Percentiles rank a stretch among this genome's conserved stretches.
These are phyloP conservation scores for Norana najaformis DNA, from an alignment of 2,888 invertebrate genomes.

Conservation along the genomic window DNA sequence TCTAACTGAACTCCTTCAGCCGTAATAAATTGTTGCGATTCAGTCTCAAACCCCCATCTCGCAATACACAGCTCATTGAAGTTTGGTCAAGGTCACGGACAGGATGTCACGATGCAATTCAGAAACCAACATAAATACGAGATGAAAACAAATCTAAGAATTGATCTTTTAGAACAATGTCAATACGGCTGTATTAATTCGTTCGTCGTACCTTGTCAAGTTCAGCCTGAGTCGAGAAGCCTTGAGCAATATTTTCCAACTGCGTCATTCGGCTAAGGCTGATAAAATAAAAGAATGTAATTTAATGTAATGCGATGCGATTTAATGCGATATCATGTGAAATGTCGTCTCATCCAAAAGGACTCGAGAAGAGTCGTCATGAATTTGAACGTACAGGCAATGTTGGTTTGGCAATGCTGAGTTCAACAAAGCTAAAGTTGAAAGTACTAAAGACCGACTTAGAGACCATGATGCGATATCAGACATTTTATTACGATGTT, in stretches of 20 bases:
- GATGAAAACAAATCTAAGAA: not conserved
- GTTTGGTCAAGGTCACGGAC: no score
- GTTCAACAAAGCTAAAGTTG: not conserved
- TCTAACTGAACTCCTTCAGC: no score
- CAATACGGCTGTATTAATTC: not conserved
- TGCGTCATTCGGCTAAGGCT: not conserved
- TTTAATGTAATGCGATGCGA: not conserved
- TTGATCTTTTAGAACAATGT: not conserved
- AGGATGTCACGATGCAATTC: not conserved
- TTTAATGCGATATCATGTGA: not conserved
- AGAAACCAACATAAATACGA: not conserved
- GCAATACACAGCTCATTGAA: no score
- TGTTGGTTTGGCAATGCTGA: not conserved
- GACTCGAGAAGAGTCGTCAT: no score
- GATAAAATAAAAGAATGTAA: not conserved
- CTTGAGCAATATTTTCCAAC: not conserved
- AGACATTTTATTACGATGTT: no score
- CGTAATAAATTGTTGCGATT: no score
- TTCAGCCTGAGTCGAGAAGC: slow-evolving; percentile 7
- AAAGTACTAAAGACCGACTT: not conserved
- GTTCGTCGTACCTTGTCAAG: not conserved
- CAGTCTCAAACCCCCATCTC: no score
- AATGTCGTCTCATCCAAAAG: no score
- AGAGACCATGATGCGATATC: no score
- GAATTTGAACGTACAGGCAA: not conserved